Evolutionary conservation across 2,113 vertebrate genomes (phyloP), one percentile per base, ranked within the genome.

Genomic region (Hydrochoerus hydrochaeris): DNA sequence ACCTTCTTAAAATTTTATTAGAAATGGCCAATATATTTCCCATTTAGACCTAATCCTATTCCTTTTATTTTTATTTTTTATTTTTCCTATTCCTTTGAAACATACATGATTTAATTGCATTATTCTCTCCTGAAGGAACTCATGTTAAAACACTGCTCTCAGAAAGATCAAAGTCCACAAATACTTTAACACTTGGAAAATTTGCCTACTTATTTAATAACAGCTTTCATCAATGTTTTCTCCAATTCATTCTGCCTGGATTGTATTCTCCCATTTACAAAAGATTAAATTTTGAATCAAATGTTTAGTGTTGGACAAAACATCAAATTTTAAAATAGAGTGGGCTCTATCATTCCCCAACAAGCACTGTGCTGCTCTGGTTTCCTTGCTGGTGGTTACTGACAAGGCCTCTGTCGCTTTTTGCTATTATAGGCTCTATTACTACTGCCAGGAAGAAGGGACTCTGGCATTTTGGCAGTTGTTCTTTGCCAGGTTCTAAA

Each of bases 381-480:
- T 95, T 97, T 89, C 44, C 44, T 35, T 58, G 49, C 24, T 93
- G 44, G 2, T 95, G 26, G 73, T 90, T 95, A 82, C 32, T 94
- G 78, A 96, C 71, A 95, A 52, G 65, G 86, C n/a, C 78, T 71
- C 83, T 96, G 91, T 91, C 93, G 92, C 80, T 85, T 71, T 96
- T 97, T 91, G 71, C 91, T 97, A 91, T 96, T 95, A 96, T 80
- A 41, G 35, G 63, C 82, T 95, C 28, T 8, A 80, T 96, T 80
- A 88, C 22, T 86, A 60, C n/a, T 97, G 83, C 96, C 96, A 96
- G 95, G 95, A 96, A 97, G 96, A 96, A 91, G 62, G 82, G 86
- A 95, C 88, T 94, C 71, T 95, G 95, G 65, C 65, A 97, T 96
- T 96, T 97, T 95, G 89, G 73, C 95, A 91, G 67, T 86, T 96